A percentile compares a stretch with the other conserved stretches of the same genome.
These are phyloP conservation scores for Rhegmatorhina hoffmannsi DNA, from an alignment of 2,113 vertebrate genomes.

Conservation along the genomic window DNA sequence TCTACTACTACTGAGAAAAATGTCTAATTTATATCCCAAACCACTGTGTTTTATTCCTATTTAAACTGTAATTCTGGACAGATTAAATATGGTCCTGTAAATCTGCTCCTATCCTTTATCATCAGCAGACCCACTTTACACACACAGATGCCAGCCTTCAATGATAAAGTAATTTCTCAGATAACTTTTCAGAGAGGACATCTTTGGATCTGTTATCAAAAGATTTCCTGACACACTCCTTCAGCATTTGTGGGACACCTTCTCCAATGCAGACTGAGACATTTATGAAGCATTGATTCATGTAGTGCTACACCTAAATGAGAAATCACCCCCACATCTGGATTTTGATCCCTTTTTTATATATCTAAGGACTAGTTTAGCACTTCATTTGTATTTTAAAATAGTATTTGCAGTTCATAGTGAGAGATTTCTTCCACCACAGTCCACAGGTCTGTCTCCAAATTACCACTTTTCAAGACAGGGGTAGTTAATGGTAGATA, in stretches of 20 bases:
- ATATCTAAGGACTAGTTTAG: neutral
- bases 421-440: neutral
- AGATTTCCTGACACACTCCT: neutral
- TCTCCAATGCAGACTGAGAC: neutral
- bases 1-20: neutral
- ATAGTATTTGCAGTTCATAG: neutral
- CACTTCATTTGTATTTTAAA: neutral
- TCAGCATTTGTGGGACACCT: neutral
- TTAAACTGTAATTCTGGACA: neutral
- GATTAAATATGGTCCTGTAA: neutral
- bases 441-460: neutral
- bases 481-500: neutral
- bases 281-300: neutral
- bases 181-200: neutral
- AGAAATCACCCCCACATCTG: neutral
- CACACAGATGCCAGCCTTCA: neutral
- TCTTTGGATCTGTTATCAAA: neutral
- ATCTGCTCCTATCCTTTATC: neutral
- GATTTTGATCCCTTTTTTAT: neutral
- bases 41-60: neutral
- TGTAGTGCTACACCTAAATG: neutral
- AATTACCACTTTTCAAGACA: neutral
- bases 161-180: neutral
- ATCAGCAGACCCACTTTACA: neutral
- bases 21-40: neutral